phyloP scores from a whole-genome alignment of 2,888 invertebrate species.

The Himalopsyche anomala region DNA sequence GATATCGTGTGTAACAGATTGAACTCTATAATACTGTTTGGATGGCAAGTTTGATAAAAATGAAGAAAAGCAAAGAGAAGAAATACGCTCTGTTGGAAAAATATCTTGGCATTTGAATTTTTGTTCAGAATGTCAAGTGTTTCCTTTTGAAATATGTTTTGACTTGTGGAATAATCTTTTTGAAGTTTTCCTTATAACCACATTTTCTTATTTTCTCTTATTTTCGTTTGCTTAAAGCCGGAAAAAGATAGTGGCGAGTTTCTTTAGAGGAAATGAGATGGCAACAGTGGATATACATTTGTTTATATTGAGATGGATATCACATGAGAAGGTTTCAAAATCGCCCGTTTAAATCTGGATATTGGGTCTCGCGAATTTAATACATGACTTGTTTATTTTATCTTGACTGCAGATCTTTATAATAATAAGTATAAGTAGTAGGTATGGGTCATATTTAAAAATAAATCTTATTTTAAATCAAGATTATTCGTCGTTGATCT shows the following conservation, averaged over 20 bases:
- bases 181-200: conserved; percentile 32
- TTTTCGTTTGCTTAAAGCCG: conserved; percentile 5
- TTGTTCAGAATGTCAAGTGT: conserved; percentile 40
- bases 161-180: conserved; percentile 42
- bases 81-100: conserved; percentile 28
- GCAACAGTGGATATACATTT: conserved; percentile 22
- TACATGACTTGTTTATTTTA: too few relatives aligned
- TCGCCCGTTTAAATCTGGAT: neutral
- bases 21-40: too few relatives aligned
- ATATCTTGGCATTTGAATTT: conserved; percentile 43
- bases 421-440: too few relatives aligned
- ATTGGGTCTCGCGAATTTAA: neutral
- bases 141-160: conserved; percentile 43
- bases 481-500: too few relatives aligned
- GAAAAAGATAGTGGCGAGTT: neutral
- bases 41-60: neutral
- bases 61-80: neutral
- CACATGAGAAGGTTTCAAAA: conserved; percentile 3
- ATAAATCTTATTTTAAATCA: too few relatives aligned
- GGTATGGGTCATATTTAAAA: too few relatives aligned
- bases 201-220: conserved; percentile 41
- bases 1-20: too few relatives aligned
- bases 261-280: conserved; percentile 1
- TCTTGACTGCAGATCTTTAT: too few relatives aligned
- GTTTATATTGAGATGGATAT: neutral